These are phyloP conservation scores for Drosophila fungiperda DNA, from an alignment of 2,888 invertebrate genomes.

Conservation along the genomic window DNA sequence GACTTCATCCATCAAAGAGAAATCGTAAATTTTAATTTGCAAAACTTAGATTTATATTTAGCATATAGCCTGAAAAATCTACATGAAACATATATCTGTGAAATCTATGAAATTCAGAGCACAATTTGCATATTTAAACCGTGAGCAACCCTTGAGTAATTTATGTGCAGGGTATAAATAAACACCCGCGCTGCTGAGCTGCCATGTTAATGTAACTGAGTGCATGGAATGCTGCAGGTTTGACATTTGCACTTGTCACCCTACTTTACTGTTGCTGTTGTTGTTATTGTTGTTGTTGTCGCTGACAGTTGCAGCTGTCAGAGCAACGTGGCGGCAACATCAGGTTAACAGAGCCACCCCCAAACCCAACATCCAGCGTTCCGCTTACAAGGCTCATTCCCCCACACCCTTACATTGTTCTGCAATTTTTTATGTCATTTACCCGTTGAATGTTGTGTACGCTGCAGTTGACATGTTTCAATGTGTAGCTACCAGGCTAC, in stretches of 20 bases:
- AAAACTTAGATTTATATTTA: background rate
- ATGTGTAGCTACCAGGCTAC: constrained; percentile 2
- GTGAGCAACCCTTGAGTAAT: background rate
- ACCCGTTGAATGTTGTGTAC: constrained; percentile 56
- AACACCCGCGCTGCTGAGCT: constrained; percentile 37
- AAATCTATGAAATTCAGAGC: background rate
- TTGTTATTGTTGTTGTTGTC: constrained; percentile 20
- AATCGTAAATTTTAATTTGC: background rate
- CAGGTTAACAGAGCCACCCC: constrained; percentile 17
- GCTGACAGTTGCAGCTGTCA: constrained; percentile 31
- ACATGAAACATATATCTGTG: background rate
- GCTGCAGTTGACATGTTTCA: constrained; percentile 55
- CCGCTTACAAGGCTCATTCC: background rate
- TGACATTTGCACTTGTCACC: constrained; percentile 65
- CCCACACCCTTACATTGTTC: constrained; percentile 4
- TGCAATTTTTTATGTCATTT: constrained; percentile 70
- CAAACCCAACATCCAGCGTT: background rate
- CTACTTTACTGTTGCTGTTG: constrained; percentile 38
- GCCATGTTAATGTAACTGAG: constrained; percentile 52
- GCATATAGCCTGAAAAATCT: background rate
- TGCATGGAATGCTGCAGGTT: constrained; percentile 50
- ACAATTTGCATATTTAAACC: background rate
- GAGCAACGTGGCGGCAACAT: constrained; percentile 45
- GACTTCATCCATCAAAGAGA: background rate
- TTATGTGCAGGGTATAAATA: constrained; percentile 36